Base-by-base conservation (phyloP, 2,888 invertebrate species). In the Morpho deidamia region DNA sequence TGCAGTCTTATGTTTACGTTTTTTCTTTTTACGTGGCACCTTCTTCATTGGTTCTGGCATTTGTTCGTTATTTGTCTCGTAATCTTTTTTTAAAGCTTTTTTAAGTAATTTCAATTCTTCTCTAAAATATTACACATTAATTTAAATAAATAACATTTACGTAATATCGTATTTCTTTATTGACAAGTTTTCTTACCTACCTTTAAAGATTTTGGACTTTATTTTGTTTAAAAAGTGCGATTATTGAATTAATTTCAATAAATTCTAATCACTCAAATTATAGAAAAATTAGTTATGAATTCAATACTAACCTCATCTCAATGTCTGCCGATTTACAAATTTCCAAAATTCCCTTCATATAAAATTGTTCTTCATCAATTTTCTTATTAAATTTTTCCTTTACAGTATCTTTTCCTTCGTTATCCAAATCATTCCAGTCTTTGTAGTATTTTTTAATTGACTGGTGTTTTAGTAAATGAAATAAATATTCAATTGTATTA, bases 61-160 rank as follows among this genome's bases (percentile, higher is more conserved):
- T 58, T 67, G 58, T 58, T 76, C 68, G 7, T 66, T 71, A n/a
- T 73, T 77, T 1, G 53, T 69, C 53, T 60, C 58, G 51, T 85
- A 85, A 49, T 87, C 84, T 32, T 59, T 61, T 63, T 72, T 74
- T 14, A 87, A 61, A 7, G 85, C 81, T 14, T 52, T 59, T 55
- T 73, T 79, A 1, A 86, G 51, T 44, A 60, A 47, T 41, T 72
- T 72, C 1, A 77, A 60, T 66, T 83, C 82, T 10, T 60, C 39
- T 41, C 85, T 85, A 49, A 45, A 53, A 47, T 52, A 49, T 48
- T 14, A 23, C 23, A 23, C 5, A 5, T 23, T 3, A 23, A 23
- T n/a, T n/a, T 5, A 23, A 23, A 23, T 23, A 23, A 23, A 23
- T 23, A 1, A 23, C 23, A 23, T 3, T 23, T 23, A 23, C 23